Conservation (phyloP, 2,888 invertebrate species). For the Tipula confusa region DNA sequence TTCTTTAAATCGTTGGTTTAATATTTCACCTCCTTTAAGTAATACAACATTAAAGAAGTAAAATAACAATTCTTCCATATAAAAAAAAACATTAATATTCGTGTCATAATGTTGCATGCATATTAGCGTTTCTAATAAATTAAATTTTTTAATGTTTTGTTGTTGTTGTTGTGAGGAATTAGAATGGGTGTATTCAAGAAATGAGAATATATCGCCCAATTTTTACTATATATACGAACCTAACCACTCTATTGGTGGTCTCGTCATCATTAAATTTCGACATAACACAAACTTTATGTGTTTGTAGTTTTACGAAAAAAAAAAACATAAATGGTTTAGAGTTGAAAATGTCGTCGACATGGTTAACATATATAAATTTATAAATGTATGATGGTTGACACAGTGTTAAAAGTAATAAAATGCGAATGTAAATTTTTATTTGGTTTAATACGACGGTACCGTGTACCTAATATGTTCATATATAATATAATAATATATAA, state of each 20-base stretch:
- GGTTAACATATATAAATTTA: neutral
- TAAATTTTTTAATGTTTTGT: neutral
- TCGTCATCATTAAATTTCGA: neutral
- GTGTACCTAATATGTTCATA: neutral
- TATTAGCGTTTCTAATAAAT: conserved; percentile 12
- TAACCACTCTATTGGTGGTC: neutral
- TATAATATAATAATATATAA: neutral
- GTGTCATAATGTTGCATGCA: conserved; percentile 12
- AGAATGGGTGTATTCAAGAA: too few species aligned
- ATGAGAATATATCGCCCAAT: neutral
- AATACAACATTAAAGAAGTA: neutral
- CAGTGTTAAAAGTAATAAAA: neutral
- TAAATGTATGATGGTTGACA: too few species aligned
- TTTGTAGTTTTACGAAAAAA: too few species aligned
- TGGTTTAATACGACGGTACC: neutral
- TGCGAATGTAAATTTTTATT: neutral
- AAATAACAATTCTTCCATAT: neutral
- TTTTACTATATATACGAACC: neutral
- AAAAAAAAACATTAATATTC: conserved; percentile 13
- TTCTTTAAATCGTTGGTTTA: neutral
- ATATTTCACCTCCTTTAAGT: neutral
- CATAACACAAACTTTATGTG: neutral
- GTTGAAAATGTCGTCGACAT: neutral
- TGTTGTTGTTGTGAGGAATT: too few species aligned
- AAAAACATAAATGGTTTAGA: neutral